Conservation (phyloP, 2,113 vertebrate species). For the Oxyura jamaicensis region DNA sequence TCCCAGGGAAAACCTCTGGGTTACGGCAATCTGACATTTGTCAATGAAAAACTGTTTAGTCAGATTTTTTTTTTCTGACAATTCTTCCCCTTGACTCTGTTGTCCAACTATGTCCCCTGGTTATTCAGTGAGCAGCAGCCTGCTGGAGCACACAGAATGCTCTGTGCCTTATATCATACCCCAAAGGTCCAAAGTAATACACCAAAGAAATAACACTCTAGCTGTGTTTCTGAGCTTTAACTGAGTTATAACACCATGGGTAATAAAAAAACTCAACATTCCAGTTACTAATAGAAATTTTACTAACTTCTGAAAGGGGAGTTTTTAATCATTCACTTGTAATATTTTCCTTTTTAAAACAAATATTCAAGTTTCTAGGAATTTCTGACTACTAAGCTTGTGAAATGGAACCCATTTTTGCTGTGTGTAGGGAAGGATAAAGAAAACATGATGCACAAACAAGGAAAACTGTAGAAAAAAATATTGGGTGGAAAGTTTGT, state of each 20-base stretch:
- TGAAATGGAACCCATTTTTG: conserved; percentile 40
- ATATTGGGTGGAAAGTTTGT: conserved; percentile 15
- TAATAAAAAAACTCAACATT: not conserved
- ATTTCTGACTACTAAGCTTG: conserved; percentile 39
- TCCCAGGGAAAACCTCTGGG: not conserved
- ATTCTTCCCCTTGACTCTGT: not conserved
- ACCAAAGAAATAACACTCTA: conserved; percentile 30
- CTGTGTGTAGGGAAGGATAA: conserved; percentile 30
- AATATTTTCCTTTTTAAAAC: conserved; percentile 51
- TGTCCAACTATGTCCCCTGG: conserved; percentile 22
- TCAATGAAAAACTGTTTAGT: not conserved
- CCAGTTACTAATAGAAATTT: conserved; percentile 29
- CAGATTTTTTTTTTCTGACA: conserved; percentile 15
- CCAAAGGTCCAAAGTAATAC: conserved; percentile 50
- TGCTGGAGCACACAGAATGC: not conserved
- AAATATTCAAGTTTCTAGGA: conserved; percentile 49
- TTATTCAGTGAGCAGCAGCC: conserved; percentile 27
- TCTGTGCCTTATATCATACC: conserved; percentile 38
- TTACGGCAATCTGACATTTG: not conserved
- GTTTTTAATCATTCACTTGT: not conserved
- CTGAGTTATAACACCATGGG: not conserved
- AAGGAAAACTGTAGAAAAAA: conserved; percentile 32
- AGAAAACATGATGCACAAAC: conserved; percentile 53
- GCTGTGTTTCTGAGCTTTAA: conserved; percentile 5
- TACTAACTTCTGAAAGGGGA: not conserved